These are phyloP conservation scores for Phaedon cochleariae DNA, from an alignment of 2,888 invertebrate genomes.

Conservation along the genomic window DNA sequence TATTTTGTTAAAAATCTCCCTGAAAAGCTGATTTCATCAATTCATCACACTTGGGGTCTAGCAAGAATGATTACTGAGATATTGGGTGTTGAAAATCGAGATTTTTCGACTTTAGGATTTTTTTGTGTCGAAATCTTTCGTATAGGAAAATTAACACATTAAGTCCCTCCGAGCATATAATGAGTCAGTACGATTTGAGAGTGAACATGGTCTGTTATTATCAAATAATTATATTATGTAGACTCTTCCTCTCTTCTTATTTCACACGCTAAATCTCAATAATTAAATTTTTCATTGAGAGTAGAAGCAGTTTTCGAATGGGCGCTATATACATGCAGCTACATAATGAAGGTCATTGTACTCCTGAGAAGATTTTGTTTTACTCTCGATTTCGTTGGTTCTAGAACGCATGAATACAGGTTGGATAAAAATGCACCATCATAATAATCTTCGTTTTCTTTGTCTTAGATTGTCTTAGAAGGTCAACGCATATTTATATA, in stretches of 20 bases:
- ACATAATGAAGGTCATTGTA: background rate
- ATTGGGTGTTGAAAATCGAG: too few relatives aligned
- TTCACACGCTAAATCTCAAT: background rate
- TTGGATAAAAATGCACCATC: too few relatives aligned
- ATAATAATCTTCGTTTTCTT: too few relatives aligned
- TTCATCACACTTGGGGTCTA: too few relatives aligned
- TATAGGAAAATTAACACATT: background rate
- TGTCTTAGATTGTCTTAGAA: too few relatives aligned
- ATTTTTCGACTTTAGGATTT: too few relatives aligned
- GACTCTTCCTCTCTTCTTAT: background rate
- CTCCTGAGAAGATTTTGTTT: background rate
- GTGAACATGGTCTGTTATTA: background rate
- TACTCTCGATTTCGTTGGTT: background rate
- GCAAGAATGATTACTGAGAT: too few relatives aligned
- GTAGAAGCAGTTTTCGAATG: background rate
- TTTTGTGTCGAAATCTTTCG: too few relatives aligned
- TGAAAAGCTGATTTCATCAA: too few relatives aligned
- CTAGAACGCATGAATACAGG: too few relatives aligned
- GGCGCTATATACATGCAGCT: background rate
- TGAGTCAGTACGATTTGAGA: background rate
- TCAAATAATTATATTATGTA: background rate
- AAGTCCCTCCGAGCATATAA: background rate
- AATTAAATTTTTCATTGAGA: background rate
- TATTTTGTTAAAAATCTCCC: too few relatives aligned
- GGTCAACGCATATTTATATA: too few relatives aligned